Conservation (phyloP, 2,888 invertebrate genomes). For the Eurytoma adleriae region DNA sequence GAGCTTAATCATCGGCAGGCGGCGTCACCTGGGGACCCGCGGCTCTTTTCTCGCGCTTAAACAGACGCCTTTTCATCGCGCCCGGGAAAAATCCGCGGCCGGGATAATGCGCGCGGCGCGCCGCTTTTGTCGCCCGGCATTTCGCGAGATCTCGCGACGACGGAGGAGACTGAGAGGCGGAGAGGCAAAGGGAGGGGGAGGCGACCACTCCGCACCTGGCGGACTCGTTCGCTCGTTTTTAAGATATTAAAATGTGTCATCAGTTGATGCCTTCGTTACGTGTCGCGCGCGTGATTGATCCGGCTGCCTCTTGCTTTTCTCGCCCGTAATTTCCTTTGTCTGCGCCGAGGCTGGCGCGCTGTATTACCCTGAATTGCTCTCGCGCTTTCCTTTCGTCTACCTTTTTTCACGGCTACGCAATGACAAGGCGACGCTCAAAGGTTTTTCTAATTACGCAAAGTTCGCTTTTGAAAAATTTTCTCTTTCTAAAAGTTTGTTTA, state of each 20-base stretch:
- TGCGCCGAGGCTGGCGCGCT: neutral
- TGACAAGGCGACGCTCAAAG: too few relatives aligned
- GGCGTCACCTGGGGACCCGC: constrained; percentile 72
- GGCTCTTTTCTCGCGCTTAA: constrained; percentile 39
- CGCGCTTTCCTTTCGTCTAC: neutral
- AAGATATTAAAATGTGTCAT: constrained; percentile 76
- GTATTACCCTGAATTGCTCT: constrained; percentile 40
- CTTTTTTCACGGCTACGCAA: too few relatives aligned
- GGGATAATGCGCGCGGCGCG: constrained; percentile 70
- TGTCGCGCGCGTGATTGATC: constrained; percentile 64
- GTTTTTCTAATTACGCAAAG: too few relatives aligned
- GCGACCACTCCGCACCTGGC: constrained; percentile 36
- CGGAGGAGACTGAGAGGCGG: constrained; percentile 52
- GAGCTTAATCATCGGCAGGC: constrained; percentile 72
- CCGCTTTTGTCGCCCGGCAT: constrained; percentile 65
- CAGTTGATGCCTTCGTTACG: constrained; percentile 73
- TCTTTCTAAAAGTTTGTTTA: too few relatives aligned
- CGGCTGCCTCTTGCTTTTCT: constrained; percentile 35
- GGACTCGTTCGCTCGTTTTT: constrained; percentile 65
- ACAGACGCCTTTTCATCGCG: constrained; percentile 47
- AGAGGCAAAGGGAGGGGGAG: too few relatives aligned
- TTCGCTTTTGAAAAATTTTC: too few relatives aligned
- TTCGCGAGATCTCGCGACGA: constrained; percentile 50
- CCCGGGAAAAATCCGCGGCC: constrained; percentile 63
- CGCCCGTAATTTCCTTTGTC: constrained; percentile 38